A percentile compares a stretch with the other conserved stretches of the same genome.
phyloP scores from a whole-genome alignment of 2,888 invertebrate species.

The Eupithecia inturbata region DNA sequence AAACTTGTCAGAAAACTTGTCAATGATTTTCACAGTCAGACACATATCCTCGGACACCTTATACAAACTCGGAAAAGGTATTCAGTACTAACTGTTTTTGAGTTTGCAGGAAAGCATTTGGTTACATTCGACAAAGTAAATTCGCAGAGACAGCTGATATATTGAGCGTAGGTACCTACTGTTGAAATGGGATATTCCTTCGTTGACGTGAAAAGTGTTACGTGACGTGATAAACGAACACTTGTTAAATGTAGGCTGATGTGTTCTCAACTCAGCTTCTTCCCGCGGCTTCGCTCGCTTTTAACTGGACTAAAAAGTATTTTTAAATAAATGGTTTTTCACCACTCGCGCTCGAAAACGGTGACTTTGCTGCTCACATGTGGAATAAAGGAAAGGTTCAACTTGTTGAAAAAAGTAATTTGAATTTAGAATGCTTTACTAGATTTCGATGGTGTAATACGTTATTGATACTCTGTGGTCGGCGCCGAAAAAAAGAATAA shows the following conservation, averaged over 20 bases:
- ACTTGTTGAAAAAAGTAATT: too few relatives aligned
- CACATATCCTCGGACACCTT: background rate
- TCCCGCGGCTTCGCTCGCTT: too few relatives aligned
- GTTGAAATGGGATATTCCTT: conserved; percentile 7
- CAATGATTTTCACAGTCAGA: background rate
- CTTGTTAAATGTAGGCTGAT: background rate
- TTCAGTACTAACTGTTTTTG: conserved; percentile 2
- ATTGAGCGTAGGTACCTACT: conserved; percentile 6
- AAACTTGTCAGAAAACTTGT: background rate
- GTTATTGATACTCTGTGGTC: too few relatives aligned
- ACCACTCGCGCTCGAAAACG: too few relatives aligned
- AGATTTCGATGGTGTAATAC: too few relatives aligned
- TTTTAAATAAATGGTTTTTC: too few relatives aligned
- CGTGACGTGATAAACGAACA: conserved; percentile 1
- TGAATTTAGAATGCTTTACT: too few relatives aligned
- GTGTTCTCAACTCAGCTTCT: too few relatives aligned
- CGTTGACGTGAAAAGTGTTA: background rate
- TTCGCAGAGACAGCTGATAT: background rate
- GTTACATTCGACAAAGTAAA: background rate
- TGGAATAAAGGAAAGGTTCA: too few relatives aligned
- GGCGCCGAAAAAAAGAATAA: too few relatives aligned
- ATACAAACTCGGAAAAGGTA: background rate
- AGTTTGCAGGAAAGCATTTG: background rate
- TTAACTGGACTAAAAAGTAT: too few relatives aligned
- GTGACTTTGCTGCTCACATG: too few relatives aligned